Percentiles rank a stretch among this genome's conserved stretches.
These are phyloP conservation scores for Priocnemis perturbator DNA, from an alignment of 2,888 invertebrate species.

Conservation along the genomic window DNA sequence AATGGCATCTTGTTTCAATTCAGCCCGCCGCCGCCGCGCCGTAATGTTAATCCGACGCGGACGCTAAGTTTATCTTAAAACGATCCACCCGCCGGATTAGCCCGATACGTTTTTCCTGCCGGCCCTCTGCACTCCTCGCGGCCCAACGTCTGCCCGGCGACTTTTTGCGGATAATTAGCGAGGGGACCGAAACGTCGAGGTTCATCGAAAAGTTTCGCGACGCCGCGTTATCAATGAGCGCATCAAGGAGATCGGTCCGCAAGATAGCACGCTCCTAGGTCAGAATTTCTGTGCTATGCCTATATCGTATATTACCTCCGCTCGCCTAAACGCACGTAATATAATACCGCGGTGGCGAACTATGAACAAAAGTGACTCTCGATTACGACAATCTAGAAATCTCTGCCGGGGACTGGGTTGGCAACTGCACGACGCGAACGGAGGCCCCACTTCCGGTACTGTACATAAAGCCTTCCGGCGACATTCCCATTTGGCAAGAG, in stretches of 20 bases:
- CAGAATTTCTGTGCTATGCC: no score
- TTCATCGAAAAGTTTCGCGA: no score
- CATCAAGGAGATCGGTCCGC: no score
- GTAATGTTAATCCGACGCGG: not conserved
- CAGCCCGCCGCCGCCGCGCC: no score
- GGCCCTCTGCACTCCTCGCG: no score
- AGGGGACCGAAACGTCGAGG: no score
- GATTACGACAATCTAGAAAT: conserved; percentile 22
- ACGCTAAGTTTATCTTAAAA: no score
- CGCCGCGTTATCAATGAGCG: no score
- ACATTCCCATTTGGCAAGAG: conserved; percentile 45
- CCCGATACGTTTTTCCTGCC: no score
- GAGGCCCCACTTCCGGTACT: not conserved
- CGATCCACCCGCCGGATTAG: no score
- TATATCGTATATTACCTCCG: not conserved
- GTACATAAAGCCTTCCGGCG: conserved; percentile 38
- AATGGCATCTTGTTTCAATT: not conserved
- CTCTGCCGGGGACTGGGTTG: not conserved
- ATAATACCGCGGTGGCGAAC: not conserved
- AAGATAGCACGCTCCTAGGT: no score
- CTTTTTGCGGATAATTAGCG: no score
- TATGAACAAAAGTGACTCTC: conserved; percentile 29
- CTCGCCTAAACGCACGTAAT: conserved; percentile 7
- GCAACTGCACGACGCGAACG: not conserved
- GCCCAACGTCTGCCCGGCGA: not conserved